Evolutionary conservation across 2,113 vertebrate species (phyloP), one percentile per base, ranked within the genome.

Genomic region (Galeopterus variegatus): DNA sequence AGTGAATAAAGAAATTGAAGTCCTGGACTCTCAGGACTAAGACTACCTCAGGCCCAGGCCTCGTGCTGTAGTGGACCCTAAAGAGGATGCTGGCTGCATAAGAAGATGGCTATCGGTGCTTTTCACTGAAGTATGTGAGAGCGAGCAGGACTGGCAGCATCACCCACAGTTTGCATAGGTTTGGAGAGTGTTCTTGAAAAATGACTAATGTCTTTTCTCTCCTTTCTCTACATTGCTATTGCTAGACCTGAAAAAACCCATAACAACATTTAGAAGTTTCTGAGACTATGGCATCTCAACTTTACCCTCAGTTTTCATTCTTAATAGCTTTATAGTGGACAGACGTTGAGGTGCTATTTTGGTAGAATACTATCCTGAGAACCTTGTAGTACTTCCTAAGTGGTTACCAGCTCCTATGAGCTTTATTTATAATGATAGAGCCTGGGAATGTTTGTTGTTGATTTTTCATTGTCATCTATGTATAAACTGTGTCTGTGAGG

Each of bases 1-100:
- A 90, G 33, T 77, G 56, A 94, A 80, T 65, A 24, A 82, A 26
- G 26, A 86, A 52, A 45, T 26, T n/a, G 45, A 56, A 75, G 11
- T 88, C 84, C n/a, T 58, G 7, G 76, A 81, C 12, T 95, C 36
- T 93, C 75, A 83, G 70, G 58, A 83, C 31, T 82, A 48, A 67
- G 54, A 72, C 17, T 50, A 28, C 13, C 26, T 24, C 15, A 31
- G 70, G 18, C 26, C 33, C 8, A 6, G 54, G 56, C 28, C 13
- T 50, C 14, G 62, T 33, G n/a, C 79, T 60, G 3, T 14, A 15
- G 45, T 24, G 54, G n/a, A 64, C 48, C 52, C 7, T 60, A 17
- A 54, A 90, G 18, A 79, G 48, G 52, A 21, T 50, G 6, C 45
- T n/a, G 26, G 14, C 72, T 50, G 81, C 10, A 13, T 0, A 50